Evolutionary conservation across 2,113 vertebrate species (phyloP), one percentile per base, ranked within the genome.

Genomic region (Cryptotis parvus): DNA sequence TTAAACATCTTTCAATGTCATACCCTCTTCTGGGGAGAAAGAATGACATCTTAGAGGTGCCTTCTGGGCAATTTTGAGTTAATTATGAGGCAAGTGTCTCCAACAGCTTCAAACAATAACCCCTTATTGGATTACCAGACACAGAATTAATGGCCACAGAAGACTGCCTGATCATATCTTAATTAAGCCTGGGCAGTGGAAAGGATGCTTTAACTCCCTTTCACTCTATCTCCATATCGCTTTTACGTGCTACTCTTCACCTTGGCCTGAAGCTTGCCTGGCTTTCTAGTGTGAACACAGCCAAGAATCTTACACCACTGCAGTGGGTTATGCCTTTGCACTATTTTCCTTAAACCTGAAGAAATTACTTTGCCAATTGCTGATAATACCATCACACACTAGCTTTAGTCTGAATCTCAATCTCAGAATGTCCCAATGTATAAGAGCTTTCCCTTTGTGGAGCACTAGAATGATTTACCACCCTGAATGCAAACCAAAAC

Each of bases 81-180:
- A 97, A 97, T 95, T 92, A 94, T 63, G 65, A 97, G 91, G 93
- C 89, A 75, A 96, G 75, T 69, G 70, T 70, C 39, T 94, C 66
- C 35, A 91, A 96, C 89, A 97, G 94, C 90, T 95, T 85, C 94
- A 82, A 97, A 96, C 86, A 92, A 95, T 97, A 95, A 92, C 95
- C 94, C 96, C 94, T 96, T 95, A 97, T 95, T 97, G 90, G 94
- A 89, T 97, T 96, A 97, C 91, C 91, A 94, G 94, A 73, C 41
- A 95, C 78, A 73, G 93, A 78, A 84, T 96, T 97, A 95, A 97
- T 89, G 77, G 92, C 41, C 96, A 96, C 49, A 95, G 86, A 5
- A 94, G 75, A 92, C 82, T 96, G 92, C 91, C 96, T 90, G 96
- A 97, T 97, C 87, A 78, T 86, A 85, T 43, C 3, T 89, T 93